Percentiles rank a stretch among this genome's conserved stretches.
Evolutionary conservation across 2,888 invertebrate species (phyloP).

Genomic region (Dynastes maya): DNA sequence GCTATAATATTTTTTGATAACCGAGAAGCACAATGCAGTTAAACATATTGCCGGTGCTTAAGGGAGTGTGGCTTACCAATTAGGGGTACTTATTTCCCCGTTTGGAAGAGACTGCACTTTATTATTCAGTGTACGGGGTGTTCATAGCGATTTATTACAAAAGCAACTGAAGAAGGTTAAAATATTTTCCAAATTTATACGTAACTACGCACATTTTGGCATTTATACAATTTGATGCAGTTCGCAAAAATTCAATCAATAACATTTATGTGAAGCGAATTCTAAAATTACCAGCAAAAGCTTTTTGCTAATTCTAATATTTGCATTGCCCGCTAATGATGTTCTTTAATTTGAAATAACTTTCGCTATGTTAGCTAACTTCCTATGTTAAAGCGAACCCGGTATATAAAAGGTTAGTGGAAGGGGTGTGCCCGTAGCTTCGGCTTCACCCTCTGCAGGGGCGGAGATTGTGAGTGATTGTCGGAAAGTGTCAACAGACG

Average conservation of each 20-base stretch:
- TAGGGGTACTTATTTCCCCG: conserved; percentile 62
- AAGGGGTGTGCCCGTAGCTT: conserved; percentile 34
- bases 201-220: too few species aligned
- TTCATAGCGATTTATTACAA: background rate
- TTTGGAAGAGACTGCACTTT: conserved; percentile 24
- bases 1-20: conserved; percentile 67
- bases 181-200: too few species aligned
- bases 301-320: too few species aligned
- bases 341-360: too few species aligned
- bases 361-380: too few species aligned
- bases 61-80: conserved; percentile 69
- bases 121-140: conserved; percentile 17
- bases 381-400: background rate
- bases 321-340: too few species aligned
- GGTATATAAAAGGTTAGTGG: conserved; percentile 32
- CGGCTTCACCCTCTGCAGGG: conserved; percentile 59
- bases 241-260: too few species aligned
- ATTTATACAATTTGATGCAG: too few species aligned
- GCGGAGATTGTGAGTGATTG: conserved; percentile 63
- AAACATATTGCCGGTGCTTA: conserved; percentile 66
- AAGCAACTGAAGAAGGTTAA: background rate
- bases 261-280: too few species aligned
- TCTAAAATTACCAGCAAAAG: too few species aligned
- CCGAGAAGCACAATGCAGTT: conserved; percentile 61
- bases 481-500: conserved; percentile 63